These are phyloP conservation scores for Ctenosaura bakeri DNA, from an alignment of 2,797 vertebrate genomes.

Conservation along the genomic window DNA sequence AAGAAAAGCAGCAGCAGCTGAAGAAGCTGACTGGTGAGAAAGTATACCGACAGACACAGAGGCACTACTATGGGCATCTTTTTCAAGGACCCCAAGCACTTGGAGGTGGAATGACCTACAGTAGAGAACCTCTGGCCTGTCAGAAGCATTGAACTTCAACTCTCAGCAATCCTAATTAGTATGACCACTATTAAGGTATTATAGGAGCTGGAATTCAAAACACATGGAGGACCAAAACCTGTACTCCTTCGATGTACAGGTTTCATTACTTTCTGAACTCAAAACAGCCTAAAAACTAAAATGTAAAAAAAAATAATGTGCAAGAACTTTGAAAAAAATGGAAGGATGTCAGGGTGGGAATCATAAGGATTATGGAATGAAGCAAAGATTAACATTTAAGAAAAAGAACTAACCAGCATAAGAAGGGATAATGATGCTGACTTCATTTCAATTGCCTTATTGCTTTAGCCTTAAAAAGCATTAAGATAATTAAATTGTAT, in stretches of 20 bases:
- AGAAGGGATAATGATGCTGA: background rate
- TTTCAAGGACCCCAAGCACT: too few species aligned
- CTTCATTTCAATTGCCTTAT: constrained; percentile 8
- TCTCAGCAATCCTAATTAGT: too few species aligned
- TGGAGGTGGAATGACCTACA: too few species aligned
- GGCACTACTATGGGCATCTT: background rate
- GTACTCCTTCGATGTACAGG: too few species aligned
- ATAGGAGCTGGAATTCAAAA: too few species aligned
- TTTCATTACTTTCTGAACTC: background rate
- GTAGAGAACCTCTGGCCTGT: too few species aligned
- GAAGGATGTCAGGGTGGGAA: background rate
- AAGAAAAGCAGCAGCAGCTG: background rate
- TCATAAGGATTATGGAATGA: constrained; percentile 21
- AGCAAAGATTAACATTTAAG: background rate
- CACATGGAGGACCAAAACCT: too few species aligned
- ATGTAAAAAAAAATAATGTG: background rate
- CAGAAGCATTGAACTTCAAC: too few species aligned
- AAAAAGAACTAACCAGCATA: constrained; percentile 1
- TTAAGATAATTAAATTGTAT: constrained; percentile 30
- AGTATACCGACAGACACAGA: background rate
- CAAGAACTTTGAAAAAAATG: background rate
- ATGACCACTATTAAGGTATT: too few species aligned
- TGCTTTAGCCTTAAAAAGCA: constrained; percentile 18
- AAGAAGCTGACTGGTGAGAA: background rate
- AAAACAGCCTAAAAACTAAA: background rate